Conservation (phyloP, 2,888 invertebrate species). For the Eupithecia tripunctaria region DNA sequence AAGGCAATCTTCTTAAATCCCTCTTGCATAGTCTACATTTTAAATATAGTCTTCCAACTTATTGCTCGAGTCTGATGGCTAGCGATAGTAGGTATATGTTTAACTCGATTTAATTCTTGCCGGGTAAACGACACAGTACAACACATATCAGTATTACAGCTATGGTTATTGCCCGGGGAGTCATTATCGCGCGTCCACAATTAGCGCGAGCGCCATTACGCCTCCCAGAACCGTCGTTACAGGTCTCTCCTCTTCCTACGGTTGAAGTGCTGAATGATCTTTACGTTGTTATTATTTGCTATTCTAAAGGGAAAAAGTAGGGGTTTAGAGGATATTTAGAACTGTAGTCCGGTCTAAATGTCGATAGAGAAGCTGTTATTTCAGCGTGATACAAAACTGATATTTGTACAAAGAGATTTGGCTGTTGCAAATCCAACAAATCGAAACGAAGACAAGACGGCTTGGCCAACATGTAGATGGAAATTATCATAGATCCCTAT, state of each 20-base stretch:
- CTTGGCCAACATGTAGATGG: too few relatives aligned
- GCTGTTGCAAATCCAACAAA: too few relatives aligned
- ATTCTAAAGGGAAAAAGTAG: background rate
- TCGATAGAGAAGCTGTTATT: background rate
- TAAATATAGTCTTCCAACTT: background rate
- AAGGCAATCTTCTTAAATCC: background rate
- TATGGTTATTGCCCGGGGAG: conserved; percentile 10
- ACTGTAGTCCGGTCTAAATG: background rate
- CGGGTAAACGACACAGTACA: conserved; percentile 10
- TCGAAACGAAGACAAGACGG: too few relatives aligned
- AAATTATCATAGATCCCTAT: too few relatives aligned
- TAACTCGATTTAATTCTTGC: background rate
- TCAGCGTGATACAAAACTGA: background rate
- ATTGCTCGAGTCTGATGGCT: background rate
- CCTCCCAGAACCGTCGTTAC: conserved; percentile 10
- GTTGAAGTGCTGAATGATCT: conserved; percentile 2
- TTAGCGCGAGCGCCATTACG: conserved; percentile 12
- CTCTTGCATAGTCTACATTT: too few relatives aligned
- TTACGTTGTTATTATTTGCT: background rate
- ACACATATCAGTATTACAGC: conserved; percentile 16
- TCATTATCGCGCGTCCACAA: conserved; percentile 15
- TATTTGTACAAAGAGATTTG: too few relatives aligned
- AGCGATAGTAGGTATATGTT: background rate
- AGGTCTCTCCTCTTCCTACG: background rate
- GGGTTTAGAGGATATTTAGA: background rate